A percentile compares a stretch with the other conserved stretches of the same genome.
These are phyloP conservation scores for Caerostris darwini DNA, from an alignment of 1,140 invertebrate genomes.

Conservation along the genomic window DNA sequence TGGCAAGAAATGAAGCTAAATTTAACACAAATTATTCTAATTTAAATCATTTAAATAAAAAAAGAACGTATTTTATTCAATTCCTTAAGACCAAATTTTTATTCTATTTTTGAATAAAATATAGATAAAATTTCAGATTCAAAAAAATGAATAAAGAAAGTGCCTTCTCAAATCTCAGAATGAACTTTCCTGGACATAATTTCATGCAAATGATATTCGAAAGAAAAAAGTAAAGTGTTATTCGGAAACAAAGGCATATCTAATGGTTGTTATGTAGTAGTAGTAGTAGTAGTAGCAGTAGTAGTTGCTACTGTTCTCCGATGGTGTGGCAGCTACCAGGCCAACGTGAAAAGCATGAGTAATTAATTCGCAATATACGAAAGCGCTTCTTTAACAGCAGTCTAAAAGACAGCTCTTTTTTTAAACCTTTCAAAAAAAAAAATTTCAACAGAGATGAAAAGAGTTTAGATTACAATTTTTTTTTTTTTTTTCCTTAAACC, in stretches of 20 bases:
- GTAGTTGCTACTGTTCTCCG: not conserved
- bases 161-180: not conserved
- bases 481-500: too few species aligned
- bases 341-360: not conserved
- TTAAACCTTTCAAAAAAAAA: too few species aligned
- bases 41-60: not conserved
- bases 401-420: too few species aligned
- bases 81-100: not conserved
- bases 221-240: not conserved
- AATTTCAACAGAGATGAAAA: too few species aligned
- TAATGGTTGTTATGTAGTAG: not conserved
- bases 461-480: too few species aligned
- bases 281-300: not conserved
- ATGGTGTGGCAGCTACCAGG: not conserved
- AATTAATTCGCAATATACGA: not conserved
- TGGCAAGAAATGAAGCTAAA: too few species aligned
- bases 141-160: too few species aligned
- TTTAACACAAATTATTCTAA: too few species aligned
- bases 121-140: too few species aligned
- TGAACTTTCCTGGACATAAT: not conserved
- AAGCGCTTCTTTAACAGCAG: not conserved
- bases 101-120: not conserved
- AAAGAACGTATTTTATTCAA: not conserved
- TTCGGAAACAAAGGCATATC: not conserved
- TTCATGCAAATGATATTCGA: not conserved